These are phyloP conservation scores for Epinotia brunnichana DNA, from an alignment of 2,888 invertebrate genomes.

Conservation along the genomic window DNA sequence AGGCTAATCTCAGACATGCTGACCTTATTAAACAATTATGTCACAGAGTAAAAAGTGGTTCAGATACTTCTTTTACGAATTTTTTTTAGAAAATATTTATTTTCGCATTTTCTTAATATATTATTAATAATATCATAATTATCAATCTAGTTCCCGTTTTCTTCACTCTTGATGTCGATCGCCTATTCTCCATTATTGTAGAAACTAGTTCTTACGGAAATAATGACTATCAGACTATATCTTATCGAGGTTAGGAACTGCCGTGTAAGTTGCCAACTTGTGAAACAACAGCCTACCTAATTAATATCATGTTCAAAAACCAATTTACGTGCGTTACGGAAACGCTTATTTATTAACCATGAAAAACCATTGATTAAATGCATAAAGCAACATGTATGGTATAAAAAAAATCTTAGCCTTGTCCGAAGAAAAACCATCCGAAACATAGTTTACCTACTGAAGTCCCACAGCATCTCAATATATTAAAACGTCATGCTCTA, in stretches of 20 bases:
- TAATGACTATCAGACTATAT: too few species aligned
- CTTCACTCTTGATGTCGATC: too few species aligned
- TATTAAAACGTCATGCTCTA: background rate
- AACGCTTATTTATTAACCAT: background rate
- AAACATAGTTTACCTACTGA: background rate
- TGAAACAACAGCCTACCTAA: too few species aligned
- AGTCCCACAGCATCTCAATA: background rate
- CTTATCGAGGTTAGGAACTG: too few species aligned
- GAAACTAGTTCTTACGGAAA: too few species aligned
- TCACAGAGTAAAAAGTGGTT: slow-evolving; percentile 20
- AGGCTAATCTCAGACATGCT: slow-evolving; percentile 39
- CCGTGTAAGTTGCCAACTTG: too few species aligned
- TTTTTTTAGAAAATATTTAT: background rate
- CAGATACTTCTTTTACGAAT: slow-evolving; percentile 5
- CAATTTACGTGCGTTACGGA: background rate
- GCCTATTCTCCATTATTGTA: too few species aligned
- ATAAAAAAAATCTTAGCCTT: too few species aligned
- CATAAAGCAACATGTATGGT: background rate
- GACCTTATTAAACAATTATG: slow-evolving; percentile 42
- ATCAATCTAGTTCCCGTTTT: too few species aligned
- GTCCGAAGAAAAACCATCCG: background rate
- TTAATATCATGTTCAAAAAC: background rate
- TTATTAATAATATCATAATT: too few species aligned
- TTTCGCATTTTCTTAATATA: too few species aligned
- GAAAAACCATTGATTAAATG: background rate